Evolutionary conservation across 1,140 invertebrate species (phyloP), one percentile per base, ranked within the genome.

Genomic region (Paracyclopina nana): DNA sequence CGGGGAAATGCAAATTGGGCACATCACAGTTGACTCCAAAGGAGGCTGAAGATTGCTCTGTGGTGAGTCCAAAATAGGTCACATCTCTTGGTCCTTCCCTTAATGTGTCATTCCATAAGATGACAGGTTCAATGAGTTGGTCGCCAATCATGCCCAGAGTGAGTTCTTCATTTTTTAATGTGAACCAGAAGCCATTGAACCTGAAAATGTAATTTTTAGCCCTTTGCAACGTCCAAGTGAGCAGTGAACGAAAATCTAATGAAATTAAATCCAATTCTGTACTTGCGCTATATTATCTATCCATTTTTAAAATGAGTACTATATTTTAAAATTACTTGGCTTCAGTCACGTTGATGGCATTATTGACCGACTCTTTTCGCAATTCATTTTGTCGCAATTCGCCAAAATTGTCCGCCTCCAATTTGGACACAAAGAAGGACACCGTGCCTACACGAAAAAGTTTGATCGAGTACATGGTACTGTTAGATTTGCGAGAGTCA

Each of bases 381-480:
- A 16, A 9, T 30, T 48, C 45, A 12, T 48, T 38, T 38, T 38
- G 34, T 16, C n/a, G 14, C 8, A 38, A 11, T 22, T 48, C 45
- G n/a, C 22, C 20, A 5, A n/a, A 20, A 20, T 20, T 24, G n/a
- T 27, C 22, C 12, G 16, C 18, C 30, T 48, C 27, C 16, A 26
- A 29, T 29, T 48, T 27, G 27, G 24, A 28, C 25, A 48, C 28
- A 30, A 48, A 48, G 12, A 52, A 14, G 6, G 38, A 46, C 11
- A 52, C 38, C n/a, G 50, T 45, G 2, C 50, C 50, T 25, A 52
- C 50, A n/a, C 31, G 16, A 18, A 22, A 52, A 2, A 43, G 16
- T 27, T 52, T 52, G 12, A 52, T 22, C 30, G 31, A 24, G 38
- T 52, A 52, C 50, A 52, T 52, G 16, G 50, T 52, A n/a, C n/a